These are phyloP conservation scores for Amphipoea oculea DNA, from an alignment of 2,888 invertebrate genomes.

Conservation along the genomic window DNA sequence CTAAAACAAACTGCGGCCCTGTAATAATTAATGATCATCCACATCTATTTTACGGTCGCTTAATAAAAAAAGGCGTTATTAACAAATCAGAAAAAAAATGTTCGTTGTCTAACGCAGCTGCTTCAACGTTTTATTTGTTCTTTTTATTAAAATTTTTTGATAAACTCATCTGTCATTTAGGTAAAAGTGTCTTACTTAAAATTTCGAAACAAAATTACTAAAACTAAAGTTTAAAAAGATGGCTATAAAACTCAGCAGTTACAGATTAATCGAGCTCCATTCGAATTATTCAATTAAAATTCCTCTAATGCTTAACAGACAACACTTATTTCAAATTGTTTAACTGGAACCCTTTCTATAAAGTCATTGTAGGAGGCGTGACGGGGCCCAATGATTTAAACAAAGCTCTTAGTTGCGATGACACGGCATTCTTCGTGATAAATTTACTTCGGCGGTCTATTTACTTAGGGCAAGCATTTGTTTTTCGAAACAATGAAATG, in stretches of 20 bases:
- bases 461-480: slow-evolving; percentile 64
- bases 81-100: slow-evolving; percentile 80
- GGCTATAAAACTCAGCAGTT: slow-evolving; percentile 58
- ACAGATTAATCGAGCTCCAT: slow-evolving; percentile 65
- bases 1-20: slow-evolving; percentile 87
- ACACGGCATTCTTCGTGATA: slow-evolving; percentile 76
- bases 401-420: slow-evolving; percentile 87
- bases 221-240: slow-evolving; percentile 40
- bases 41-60: slow-evolving; percentile 87
- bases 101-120: slow-evolving; percentile 80
- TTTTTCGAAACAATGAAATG: slow-evolving; percentile 56
- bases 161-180: slow-evolving; percentile 63
- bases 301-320: slow-evolving; percentile 73
- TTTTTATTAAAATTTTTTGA: slow-evolving; percentile 45
- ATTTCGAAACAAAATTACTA: slow-evolving; percentile 33
- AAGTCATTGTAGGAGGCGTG: slow-evolving; percentile 84
- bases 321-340: slow-evolving; percentile 80
- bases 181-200: slow-evolving; percentile 49
- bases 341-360: slow-evolving; percentile 80
- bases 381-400: slow-evolving; percentile 81
- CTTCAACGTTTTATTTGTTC: slow-evolving; percentile 57
- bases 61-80: slow-evolving; percentile 81
- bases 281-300: slow-evolving; percentile 79
- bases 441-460: slow-evolving; percentile 64
- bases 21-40: slow-evolving; percentile 87